Percentiles rank a stretch among this genome's conserved stretches.
Conservation (phyloP, 2,797 vertebrate species). For the Thripadectes ignobilis region DNA sequence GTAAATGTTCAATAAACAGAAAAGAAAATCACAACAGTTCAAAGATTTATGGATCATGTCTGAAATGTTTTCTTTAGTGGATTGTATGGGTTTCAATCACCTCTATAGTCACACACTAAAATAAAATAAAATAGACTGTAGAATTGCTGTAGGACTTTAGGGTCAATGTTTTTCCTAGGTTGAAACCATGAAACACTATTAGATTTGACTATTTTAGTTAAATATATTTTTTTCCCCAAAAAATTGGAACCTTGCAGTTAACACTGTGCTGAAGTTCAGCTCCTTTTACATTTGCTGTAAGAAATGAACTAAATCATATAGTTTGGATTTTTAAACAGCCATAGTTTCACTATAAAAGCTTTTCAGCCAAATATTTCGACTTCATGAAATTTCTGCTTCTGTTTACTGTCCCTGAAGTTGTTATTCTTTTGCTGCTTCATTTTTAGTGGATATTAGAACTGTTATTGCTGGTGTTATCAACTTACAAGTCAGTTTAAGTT, state of each 20-base stretch:
- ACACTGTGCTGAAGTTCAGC: not conserved
- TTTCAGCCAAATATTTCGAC: not conserved
- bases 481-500: conserved; percentile 28
- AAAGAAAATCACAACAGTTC: not conserved
- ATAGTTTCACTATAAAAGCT: not conserved
- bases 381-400: not conserved
- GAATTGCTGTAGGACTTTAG: not conserved
- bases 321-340: not conserved
- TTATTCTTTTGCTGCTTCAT: not conserved
- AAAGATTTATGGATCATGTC: not conserved
- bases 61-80: not conserved
- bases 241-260: not conserved
- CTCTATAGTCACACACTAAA: not conserved
- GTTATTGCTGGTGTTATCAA: conserved; percentile 11
- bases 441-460: not conserved
- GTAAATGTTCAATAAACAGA: not conserved
- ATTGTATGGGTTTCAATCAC: not conserved
- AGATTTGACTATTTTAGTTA: not conserved
- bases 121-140: not conserved
- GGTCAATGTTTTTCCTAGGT: not conserved
- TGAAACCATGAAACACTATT: not conserved
- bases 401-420: not conserved
- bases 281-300: not conserved
- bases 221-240: not conserved
- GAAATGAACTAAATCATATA: not conserved